These are phyloP conservation scores for Pontoporia blainvillei DNA, from an alignment of 2,113 vertebrate genomes.

Conservation along the genomic window DNA sequence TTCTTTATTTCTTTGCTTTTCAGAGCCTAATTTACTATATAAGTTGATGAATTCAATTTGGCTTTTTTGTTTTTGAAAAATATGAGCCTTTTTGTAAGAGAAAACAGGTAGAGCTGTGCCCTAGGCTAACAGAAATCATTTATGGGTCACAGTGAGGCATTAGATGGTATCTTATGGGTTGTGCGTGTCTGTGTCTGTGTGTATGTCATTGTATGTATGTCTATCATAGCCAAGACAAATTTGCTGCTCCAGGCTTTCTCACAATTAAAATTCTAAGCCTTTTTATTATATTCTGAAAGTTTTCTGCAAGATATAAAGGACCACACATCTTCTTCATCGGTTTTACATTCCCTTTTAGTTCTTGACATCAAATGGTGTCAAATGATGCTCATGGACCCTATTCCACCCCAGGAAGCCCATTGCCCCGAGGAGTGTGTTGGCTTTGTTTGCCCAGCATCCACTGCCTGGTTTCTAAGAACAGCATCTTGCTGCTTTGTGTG, in stretches of 20 bases:
- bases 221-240: neutral
- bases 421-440: neutral
- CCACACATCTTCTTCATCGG: neutral
- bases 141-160: neutral
- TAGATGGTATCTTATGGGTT: neutral
- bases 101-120: neutral
- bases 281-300: neutral
- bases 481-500: neutral
- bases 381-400: neutral
- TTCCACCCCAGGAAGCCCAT: neutral
- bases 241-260: neutral
- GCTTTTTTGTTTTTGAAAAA: neutral
- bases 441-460: neutral
- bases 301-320: neutral
- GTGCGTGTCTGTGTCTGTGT: neutral
- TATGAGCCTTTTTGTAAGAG: neutral
- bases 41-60: neutral
- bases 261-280: neutral
- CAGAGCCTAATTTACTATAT: neutral
- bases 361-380: accelerated
- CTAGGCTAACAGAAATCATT: neutral
- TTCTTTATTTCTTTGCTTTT: neutral
- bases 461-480: neutral
- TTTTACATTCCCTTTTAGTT: neutral
- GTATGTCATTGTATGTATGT: neutral